phyloP scores from a whole-genome alignment of 2,888 invertebrate species.

The Diarsia rubi region DNA sequence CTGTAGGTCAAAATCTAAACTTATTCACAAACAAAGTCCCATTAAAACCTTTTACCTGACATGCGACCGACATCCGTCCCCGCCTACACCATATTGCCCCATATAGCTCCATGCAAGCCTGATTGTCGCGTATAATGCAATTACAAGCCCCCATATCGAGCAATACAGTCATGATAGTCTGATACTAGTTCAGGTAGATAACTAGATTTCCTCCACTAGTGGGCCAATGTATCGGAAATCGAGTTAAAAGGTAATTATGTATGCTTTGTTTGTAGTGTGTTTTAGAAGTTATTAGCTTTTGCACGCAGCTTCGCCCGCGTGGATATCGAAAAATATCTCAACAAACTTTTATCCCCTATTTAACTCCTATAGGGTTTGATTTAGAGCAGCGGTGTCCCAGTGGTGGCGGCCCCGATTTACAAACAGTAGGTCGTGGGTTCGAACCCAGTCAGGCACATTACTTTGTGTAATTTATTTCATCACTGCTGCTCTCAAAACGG shows the following conservation, averaged over 20 bases:
- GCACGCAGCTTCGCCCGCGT: too few species aligned
- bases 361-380: too few species aligned
- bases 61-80: neutral
- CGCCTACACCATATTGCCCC: neutral
- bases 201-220: slow-evolving; percentile 9
- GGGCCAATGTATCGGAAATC: slow-evolving; percentile 6
- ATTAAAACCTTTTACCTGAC: neutral
- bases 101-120: slow-evolving; percentile 6
- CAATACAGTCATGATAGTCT: slow-evolving; percentile 10
- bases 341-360: too few species aligned
- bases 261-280: neutral
- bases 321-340: too few species aligned
- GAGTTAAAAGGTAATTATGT: neutral
- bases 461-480: too few species aligned
- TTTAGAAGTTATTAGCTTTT: neutral
- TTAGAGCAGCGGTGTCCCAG: too few species aligned
- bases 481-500: too few species aligned
- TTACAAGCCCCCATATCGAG: slow-evolving; percentile 23
- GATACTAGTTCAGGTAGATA: slow-evolving; percentile 20
- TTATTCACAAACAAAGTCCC: neutral
- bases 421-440: too few species aligned
- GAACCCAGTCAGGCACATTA: too few species aligned
- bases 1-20: neutral
- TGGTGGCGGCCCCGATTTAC: too few species aligned
- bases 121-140: slow-evolving; percentile 31